A percentile compares a stretch with the other conserved stretches of the same genome.
Evolutionary conservation across 2,888 invertebrate genomes (phyloP).

Genomic region (Gandaritis pyraliata): DNA sequence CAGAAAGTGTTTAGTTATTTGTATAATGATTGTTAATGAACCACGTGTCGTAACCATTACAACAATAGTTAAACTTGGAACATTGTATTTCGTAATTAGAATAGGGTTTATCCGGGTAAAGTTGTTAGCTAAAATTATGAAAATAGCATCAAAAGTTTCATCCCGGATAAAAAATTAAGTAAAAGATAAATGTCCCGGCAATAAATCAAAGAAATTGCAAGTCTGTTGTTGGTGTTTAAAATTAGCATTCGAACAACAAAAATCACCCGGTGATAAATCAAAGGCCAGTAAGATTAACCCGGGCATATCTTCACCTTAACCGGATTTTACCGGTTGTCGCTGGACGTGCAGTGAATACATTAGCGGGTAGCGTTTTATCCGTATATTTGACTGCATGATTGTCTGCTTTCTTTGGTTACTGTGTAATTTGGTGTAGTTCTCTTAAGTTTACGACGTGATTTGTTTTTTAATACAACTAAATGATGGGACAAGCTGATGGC

Average conservation of each 20-base stretch:
- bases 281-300: slow-evolving; percentile 72
- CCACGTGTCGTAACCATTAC: too few relatives aligned
- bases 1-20: too few relatives aligned
- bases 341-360: slow-evolving; percentile 77
- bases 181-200: slow-evolving; percentile 7
- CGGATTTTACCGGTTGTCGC: slow-evolving; percentile 75
- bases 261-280: slow-evolving; percentile 68
- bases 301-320: slow-evolving; percentile 78
- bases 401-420: slow-evolving; percentile 52
- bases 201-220: slow-evolving; percentile 25
- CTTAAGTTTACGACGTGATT: slow-evolving; percentile 50
- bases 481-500: too few relatives aligned
- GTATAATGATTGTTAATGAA: too few relatives aligned
- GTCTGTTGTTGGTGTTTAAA: slow-evolving; percentile 21
- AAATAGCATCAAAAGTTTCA: too few relatives aligned
- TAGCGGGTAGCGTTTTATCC: slow-evolving; percentile 63
- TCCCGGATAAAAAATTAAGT: not conserved
- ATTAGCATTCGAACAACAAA: slow-evolving; percentile 45
- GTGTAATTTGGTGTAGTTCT: slow-evolving; percentile 45
- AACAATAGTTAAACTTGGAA: too few relatives aligned
- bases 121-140: too few relatives aligned
- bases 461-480: too few relatives aligned
- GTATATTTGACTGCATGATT: slow-evolving; percentile 62
- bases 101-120: too few relatives aligned
- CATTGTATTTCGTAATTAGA: too few relatives aligned